A percentile compares a stretch with the other conserved stretches of the same genome.
Evolutionary conservation across 2,888 invertebrate genomes (phyloP).

Genomic region (Epinotia demarniana): DNA sequence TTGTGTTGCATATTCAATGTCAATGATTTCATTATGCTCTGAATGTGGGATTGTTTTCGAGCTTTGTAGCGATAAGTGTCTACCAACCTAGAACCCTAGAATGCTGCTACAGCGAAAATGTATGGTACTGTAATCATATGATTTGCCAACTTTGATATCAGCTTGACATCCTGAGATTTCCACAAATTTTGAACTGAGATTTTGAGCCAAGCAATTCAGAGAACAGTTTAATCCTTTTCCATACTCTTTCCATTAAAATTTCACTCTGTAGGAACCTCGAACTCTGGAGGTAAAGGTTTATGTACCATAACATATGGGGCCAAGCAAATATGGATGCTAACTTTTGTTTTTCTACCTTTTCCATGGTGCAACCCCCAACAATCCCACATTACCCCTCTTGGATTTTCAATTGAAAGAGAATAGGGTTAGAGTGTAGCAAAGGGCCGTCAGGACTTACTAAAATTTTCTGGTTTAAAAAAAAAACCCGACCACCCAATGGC

Average conservation of each 20-base stretch:
- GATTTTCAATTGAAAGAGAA: not conserved
- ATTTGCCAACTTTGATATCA: not conserved
- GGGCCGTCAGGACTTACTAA: too few species aligned
- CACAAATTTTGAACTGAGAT: too few species aligned
- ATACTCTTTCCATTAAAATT: not conserved
- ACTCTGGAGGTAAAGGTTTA: not conserved
- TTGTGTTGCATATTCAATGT: too few species aligned
- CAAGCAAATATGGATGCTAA: too few species aligned
- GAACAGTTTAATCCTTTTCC: too few species aligned
- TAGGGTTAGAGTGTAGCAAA: too few species aligned
- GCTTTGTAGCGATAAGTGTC: not conserved
- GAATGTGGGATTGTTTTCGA: not conserved
- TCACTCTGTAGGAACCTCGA: not conserved
- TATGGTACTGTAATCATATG: not conserved
- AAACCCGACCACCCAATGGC: too few species aligned
- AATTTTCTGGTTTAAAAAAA: too few species aligned
- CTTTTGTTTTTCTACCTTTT: not conserved
- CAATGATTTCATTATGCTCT: not conserved
- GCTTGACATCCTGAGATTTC: too few species aligned
- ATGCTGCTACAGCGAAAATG: not conserved
- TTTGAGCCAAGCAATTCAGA: too few species aligned
- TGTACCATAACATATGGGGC: not conserved
- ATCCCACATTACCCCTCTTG: not conserved
- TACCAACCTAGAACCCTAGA: not conserved
- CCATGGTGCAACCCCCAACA: not conserved